Conservation (phyloP, 2,888 invertebrate species). For the Drosophila putrida region DNA sequence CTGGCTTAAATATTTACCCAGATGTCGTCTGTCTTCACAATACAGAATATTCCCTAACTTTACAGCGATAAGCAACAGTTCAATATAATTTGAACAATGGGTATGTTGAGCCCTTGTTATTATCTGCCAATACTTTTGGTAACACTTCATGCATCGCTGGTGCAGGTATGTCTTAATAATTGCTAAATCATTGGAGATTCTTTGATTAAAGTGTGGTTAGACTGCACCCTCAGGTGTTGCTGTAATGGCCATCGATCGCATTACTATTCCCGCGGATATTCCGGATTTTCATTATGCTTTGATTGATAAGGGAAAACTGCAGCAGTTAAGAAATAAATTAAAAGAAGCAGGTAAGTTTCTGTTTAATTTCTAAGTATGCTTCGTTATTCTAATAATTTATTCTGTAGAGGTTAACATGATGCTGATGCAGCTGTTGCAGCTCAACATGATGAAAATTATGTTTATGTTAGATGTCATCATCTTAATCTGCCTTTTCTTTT, state of each 20-base stretch:
- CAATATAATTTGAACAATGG: slow-evolving; percentile 4
- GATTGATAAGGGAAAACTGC: slow-evolving; percentile 2
- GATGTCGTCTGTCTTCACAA: slow-evolving; percentile 20
- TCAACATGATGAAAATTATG: slow-evolving; percentile 65
- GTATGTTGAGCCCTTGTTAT: slow-evolving; percentile 31
- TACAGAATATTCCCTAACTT: neutral
- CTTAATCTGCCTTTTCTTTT: slow-evolving; percentile 39
- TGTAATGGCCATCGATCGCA: slow-evolving; percentile 5
- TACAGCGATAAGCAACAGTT: neutral
- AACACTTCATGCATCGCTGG: neutral
- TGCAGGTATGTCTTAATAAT: slow-evolving; percentile 31
- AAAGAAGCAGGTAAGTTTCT: slow-evolving; percentile 31
- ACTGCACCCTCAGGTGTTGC: slow-evolving; percentile 10
- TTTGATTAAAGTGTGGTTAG: slow-evolving; percentile 14
- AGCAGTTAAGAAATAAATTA: slow-evolving; percentile 18
- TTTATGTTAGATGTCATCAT: slow-evolving; percentile 46
- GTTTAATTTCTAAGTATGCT: accelerated
- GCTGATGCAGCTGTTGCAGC: slow-evolving; percentile 56
- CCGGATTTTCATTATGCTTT: neutral
- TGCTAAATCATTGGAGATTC: too few relatives aligned
- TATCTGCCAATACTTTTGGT: slow-evolving; percentile 13
- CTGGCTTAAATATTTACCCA: slow-evolving; percentile 52
- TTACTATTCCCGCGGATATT: neutral
- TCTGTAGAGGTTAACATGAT: slow-evolving; percentile 26
- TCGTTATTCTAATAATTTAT: neutral